Conservation (phyloP, 2,113 vertebrate species). For the Pardalotus punctatus region DNA sequence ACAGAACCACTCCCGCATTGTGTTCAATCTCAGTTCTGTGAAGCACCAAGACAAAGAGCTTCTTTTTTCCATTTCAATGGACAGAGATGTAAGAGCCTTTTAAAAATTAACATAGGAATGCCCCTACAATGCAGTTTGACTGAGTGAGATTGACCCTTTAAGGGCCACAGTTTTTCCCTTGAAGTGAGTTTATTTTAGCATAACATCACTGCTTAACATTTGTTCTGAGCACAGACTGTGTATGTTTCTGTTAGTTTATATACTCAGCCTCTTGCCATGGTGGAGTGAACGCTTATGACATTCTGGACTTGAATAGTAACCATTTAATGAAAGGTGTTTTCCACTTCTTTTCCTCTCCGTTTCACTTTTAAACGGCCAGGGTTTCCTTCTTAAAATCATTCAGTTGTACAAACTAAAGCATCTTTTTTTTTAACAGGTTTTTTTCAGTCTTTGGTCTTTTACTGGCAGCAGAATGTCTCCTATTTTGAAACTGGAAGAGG, state of each 20-base stretch:
- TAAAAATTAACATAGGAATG: neutral
- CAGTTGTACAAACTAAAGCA: neutral
- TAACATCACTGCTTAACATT: neutral
- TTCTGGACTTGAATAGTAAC: neutral
- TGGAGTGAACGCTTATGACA: neutral
- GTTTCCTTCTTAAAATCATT: neutral
- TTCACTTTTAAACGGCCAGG: neutral
- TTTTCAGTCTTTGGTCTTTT: neutral
- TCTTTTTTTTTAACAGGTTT: rapidly evolving
- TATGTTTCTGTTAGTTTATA: neutral
- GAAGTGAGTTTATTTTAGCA: neutral
- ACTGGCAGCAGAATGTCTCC: neutral
- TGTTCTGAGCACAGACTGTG: neutral
- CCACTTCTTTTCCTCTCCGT: neutral
- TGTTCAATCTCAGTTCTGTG: constrained; percentile 88
- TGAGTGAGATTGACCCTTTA: neutral
- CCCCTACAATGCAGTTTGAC: neutral
- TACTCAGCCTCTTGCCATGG: neutral
- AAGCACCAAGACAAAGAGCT: constrained; percentile 74
- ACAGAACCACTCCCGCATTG: constrained; percentile 91
- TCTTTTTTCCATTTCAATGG: constrained; percentile 95
- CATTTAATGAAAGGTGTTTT: neutral
- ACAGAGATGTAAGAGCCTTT: constrained; percentile 82
- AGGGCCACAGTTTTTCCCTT: neutral
- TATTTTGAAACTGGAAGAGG: neutral